Evolutionary conservation across 1,140 invertebrate genomes (phyloP).

Genomic region (Drepana arcuata): DNA sequence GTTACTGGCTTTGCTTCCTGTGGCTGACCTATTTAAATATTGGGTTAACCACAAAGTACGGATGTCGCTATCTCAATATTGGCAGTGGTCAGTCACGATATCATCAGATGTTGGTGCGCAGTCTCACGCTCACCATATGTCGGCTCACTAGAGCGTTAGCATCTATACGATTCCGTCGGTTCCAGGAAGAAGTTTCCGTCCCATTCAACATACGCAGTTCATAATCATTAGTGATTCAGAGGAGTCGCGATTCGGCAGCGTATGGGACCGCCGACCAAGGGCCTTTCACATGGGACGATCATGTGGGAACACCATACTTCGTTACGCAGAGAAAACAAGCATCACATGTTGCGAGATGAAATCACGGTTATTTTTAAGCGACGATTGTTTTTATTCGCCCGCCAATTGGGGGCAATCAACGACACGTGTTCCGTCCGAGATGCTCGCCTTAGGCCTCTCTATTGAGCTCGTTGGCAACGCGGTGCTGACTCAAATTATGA

Average conservation of each 20-base stretch:
- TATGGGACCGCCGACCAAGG: slow-evolving; percentile 40
- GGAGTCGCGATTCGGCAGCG: slow-evolving; percentile 30
- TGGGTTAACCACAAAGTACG: slow-evolving; percentile 27
- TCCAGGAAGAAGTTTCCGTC: slow-evolving; percentile 31
- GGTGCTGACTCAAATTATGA: too few relatives aligned
- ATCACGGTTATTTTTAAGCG: slow-evolving; percentile 70
- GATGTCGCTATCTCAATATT: slow-evolving; percentile 44
- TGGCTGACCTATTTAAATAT: slow-evolving; percentile 41
- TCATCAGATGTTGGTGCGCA: slow-evolving; percentile 34
- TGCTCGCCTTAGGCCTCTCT: slow-evolving; percentile 49
- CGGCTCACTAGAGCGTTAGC: slow-evolving; percentile 7
- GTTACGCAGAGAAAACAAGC: slow-evolving; percentile 49
- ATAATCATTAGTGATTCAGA: slow-evolving; percentile 46
- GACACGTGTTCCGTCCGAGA: slow-evolving; percentile 63
- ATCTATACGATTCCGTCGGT: slow-evolving; percentile 19
- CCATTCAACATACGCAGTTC: slow-evolving; percentile 20
- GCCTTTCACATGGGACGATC: slow-evolving; percentile 56
- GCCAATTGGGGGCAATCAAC: slow-evolving; percentile 69
- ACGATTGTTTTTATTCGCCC: slow-evolving; percentile 70
- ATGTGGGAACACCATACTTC: slow-evolving; percentile 45
- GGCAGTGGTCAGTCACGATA: slow-evolving; percentile 27
- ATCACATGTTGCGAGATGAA: slow-evolving; percentile 65
- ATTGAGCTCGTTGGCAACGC: slow-evolving; percentile 57
- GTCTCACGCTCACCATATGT: slow-evolving; percentile 25
- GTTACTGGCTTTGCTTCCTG: slow-evolving; percentile 59